Evolutionary conservation across 2,113 vertebrate species (phyloP).

Genomic region (Oenanthe melanoleuca): DNA sequence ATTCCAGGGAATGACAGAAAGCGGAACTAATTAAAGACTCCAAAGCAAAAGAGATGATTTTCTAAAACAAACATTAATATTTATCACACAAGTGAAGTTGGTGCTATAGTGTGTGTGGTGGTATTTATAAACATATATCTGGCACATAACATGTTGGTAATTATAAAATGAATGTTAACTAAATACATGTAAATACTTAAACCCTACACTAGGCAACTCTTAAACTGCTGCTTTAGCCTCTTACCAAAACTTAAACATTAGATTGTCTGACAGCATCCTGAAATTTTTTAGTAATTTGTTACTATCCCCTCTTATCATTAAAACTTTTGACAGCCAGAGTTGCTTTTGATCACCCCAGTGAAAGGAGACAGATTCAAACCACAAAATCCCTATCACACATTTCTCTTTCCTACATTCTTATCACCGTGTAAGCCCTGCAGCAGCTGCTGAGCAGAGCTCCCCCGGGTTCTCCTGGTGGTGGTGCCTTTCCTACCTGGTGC

Average conservation of each 20-base stretch:
- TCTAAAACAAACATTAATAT: background rate
- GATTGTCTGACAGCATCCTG: background rate
- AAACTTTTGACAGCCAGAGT: background rate
- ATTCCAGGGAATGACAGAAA: slow-evolving; percentile 29
- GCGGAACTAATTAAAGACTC: slow-evolving; percentile 12
- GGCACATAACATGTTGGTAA: background rate
- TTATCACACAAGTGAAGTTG: background rate
- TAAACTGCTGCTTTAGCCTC: background rate
- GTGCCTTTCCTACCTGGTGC: accelerated
- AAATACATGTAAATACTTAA: slow-evolving; percentile 19
- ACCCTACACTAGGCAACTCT: background rate
- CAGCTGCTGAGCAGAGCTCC: background rate
- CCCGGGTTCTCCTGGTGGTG: background rate
- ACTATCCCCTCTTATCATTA: background rate
- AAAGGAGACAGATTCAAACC: background rate
- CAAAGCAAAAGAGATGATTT: background rate
- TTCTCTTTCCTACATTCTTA: background rate
- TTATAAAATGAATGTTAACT: slow-evolving; percentile 10
- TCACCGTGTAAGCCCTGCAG: background rate
- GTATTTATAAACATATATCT: background rate
- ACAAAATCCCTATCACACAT: background rate
- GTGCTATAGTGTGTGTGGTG: background rate
- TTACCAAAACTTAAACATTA: background rate
- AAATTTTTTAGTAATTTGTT: background rate
- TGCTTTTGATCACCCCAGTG: background rate